Base-by-base conservation (phyloP, 2,888 invertebrate genomes). In the Siphlonurus alternatus region DNA sequence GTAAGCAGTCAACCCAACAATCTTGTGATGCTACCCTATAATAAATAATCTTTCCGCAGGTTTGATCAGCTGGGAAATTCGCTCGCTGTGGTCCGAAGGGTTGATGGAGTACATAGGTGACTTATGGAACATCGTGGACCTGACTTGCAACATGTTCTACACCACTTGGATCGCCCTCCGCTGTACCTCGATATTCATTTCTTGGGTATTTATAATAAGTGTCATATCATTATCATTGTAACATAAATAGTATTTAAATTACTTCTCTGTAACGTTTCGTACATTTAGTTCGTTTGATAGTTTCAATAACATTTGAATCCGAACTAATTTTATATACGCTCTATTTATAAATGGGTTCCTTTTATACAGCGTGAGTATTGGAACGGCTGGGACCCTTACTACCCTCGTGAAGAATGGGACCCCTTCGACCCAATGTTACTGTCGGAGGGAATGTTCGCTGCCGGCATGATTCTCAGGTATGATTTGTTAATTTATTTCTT, bases 41-140 rank as follows among this genome's bases (percentile, higher is more conserved):
- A n/a, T 51, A n/a, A 51, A n/a, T n/a, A n/a, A n/a, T 51, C n/a
- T 10, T n/a, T n/a, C 53, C 74, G 0, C 73, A 93, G 97, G 97
- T 80, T 80, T 97, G 65, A 89, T 98, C 70, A 93, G 94, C 85
- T 88, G 89, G 38, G 98, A 99, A 80, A 86, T 97, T 68, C 85
- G 91, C 73, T 82, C 94, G 2, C 77, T 99, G 10, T 98, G 96
- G 88, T 82, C 87, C 2, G 90, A 89, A 64, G 98, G 98, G 0
- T 76, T 97, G 3, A 77, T 87, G 69, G 95, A 96, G 69, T 99
- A 99, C 74, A 83, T 93, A 59, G 88, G 88, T 69, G 97, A 99
- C 76, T 83, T 98, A 68, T 99, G 98, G 98, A 98, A 99, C 74
- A 93, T 98, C 67, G 89, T 98, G 2, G 98, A 98, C 76, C 97